phyloP scores from a whole-genome alignment of 2,113 vertebrate species.

The Perca flavescens region DNA sequence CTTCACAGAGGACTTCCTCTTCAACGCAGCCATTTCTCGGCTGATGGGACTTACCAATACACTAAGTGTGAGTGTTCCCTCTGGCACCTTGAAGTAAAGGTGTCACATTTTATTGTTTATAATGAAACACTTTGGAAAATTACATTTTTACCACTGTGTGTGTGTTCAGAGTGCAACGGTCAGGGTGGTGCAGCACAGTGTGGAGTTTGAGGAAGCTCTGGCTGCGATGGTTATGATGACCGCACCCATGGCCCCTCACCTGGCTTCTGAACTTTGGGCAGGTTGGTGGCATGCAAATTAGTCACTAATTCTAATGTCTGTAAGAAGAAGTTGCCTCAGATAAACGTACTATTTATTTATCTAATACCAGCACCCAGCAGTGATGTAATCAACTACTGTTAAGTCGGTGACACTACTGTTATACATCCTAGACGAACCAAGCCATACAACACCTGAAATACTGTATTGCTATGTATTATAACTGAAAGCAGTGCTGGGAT shows the following conservation, averaged over 20 bases:
- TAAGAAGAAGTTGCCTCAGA: constrained; percentile 38
- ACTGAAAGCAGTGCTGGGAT: background rate
- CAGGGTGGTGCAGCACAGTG: constrained; percentile 88
- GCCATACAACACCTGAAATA: background rate
- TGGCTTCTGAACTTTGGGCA: constrained; percentile 97
- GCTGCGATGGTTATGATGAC: constrained; percentile 90
- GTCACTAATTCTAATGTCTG: constrained; percentile 2
- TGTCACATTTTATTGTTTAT: background rate
- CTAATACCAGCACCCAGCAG: background rate
- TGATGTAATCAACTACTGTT: constrained; percentile 4
- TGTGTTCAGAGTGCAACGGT: constrained; percentile 85
- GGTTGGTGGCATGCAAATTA: constrained; percentile 80
- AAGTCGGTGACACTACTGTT: background rate
- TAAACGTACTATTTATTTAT: background rate
- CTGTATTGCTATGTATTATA: no score
- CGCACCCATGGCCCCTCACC: constrained; percentile 93
- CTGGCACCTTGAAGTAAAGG: background rate
- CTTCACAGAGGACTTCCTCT: constrained; percentile 91
- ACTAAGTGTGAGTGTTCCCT: constrained; percentile 86
- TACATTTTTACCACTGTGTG: constrained; percentile 6
- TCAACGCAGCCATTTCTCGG: constrained; percentile 93
- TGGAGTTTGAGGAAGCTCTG: constrained; percentile 93
- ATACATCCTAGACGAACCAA: background rate
- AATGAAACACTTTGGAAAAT: background rate
- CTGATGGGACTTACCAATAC: constrained; percentile 92